Evolutionary conservation across 2,113 vertebrate species (phyloP).

Genomic region (Myotis brandtii): DNA sequence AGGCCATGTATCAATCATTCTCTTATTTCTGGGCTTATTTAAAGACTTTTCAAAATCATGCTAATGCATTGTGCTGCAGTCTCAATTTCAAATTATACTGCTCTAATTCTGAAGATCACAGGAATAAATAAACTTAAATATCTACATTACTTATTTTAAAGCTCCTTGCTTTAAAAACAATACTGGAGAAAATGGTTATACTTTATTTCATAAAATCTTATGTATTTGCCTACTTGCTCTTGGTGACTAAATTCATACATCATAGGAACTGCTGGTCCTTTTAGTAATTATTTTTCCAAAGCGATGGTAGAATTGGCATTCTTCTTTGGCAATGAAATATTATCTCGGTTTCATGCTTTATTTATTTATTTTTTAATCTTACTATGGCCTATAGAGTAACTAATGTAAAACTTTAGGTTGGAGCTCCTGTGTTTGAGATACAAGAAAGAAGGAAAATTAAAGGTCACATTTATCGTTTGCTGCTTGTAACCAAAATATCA

Average conservation of each 20-base stretch:
- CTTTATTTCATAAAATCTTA: slow-evolving; percentile 23
- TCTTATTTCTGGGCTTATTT: background rate
- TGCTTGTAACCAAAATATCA: background rate
- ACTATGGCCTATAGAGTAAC: background rate
- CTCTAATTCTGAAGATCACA: background rate
- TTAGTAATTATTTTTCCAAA: slow-evolving; percentile 34
- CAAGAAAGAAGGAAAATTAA: slow-evolving; percentile 33
- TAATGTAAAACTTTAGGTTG: background rate
- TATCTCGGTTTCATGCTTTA: slow-evolving; percentile 19
- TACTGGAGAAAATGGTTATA: background rate
- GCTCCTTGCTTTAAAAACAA: slow-evolving; percentile 28
- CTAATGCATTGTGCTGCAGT: background rate
- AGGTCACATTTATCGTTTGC: background rate
- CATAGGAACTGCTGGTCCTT: background rate
- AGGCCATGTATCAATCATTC: background rate
- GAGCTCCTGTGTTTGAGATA: background rate
- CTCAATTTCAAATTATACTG: slow-evolving; percentile 21
- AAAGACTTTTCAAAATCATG: background rate
- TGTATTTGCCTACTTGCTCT: slow-evolving; percentile 5
- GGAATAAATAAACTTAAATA: slow-evolving; percentile 21
- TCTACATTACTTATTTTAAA: slow-evolving; percentile 30
- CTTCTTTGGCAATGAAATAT: slow-evolving; percentile 12
- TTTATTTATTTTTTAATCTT: background rate
- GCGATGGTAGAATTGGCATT: slow-evolving; percentile 12
- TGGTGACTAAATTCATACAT: background rate